These are phyloP conservation scores for Halichoerus grypus DNA, from an alignment of 2,113 vertebrate genomes.

Conservation along the genomic window DNA sequence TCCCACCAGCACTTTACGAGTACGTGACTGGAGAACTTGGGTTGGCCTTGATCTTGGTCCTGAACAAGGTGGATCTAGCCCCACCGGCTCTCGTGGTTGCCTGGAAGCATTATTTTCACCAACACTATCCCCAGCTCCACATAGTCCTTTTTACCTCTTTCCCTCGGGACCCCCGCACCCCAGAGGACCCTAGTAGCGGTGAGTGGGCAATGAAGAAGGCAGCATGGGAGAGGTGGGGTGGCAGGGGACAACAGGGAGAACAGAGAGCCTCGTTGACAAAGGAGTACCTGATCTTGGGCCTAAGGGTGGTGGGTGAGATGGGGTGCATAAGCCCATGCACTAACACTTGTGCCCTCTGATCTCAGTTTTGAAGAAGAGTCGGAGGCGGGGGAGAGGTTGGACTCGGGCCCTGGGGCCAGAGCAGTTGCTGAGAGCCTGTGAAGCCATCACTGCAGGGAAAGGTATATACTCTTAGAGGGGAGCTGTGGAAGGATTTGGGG, in stretches of 20 bases:
- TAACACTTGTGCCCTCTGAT: background rate
- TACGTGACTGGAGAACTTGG: slow-evolving; percentile 92
- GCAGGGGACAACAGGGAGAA: background rate
- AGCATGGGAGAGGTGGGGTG: background rate
- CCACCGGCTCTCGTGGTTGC: slow-evolving; percentile 91
- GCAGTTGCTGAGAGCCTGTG: slow-evolving; percentile 93
- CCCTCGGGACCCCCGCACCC: slow-evolving; percentile 86
- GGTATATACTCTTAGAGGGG: slow-evolving; percentile 83
- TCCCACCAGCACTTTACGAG: slow-evolving; percentile 92
- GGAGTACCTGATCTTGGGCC: slow-evolving; percentile 73
- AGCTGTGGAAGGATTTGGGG: background rate
- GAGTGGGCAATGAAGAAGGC: slow-evolving; percentile 1
- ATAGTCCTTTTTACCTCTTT: slow-evolving; percentile 94
- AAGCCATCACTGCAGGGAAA: slow-evolving; percentile 92
- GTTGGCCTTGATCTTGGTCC: slow-evolving; percentile 92
- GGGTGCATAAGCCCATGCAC: background rate
- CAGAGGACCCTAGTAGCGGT: slow-evolving; percentile 83
- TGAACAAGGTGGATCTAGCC: slow-evolving; percentile 95
- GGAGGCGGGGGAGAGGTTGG: slow-evolving; percentile 90
- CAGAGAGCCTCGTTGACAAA: background rate
- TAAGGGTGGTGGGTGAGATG: background rate
- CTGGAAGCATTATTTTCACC: slow-evolving; percentile 95
- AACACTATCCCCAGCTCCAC: slow-evolving; percentile 91
- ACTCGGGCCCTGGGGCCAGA: slow-evolving; percentile 90
- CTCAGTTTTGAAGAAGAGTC: slow-evolving; percentile 93